Conservation (phyloP, 2,888 invertebrate genomes). For the Petrolisthes manimaculis region DNA sequence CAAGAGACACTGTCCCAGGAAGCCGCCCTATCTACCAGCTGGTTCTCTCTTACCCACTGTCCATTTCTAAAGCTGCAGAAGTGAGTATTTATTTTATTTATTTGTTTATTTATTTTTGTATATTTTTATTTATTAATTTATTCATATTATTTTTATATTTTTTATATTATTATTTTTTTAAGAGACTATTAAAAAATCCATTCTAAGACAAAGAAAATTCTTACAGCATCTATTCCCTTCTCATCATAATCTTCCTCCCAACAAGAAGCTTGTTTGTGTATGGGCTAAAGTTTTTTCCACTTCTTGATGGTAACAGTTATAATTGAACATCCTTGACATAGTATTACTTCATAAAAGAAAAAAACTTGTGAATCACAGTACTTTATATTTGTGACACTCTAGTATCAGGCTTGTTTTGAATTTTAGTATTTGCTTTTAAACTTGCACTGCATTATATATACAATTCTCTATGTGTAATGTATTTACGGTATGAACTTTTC, state of each 20-base stretch:
- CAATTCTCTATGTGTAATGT: constrained; percentile 3
- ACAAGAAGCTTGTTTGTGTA: too few species aligned
- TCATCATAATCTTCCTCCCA: too few species aligned
- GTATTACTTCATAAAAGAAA: too few species aligned
- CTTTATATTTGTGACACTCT: neutral
- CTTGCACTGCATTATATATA: constrained; percentile 9
- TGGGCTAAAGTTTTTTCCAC: too few species aligned
- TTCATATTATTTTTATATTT: constrained; percentile 7
- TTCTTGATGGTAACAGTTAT: too few species aligned
- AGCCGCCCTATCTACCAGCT: constrained; percentile 92
- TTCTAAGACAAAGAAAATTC: too few species aligned
- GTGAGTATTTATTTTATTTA: constrained; percentile 71
- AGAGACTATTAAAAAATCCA: too few species aligned
- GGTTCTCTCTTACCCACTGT: constrained; percentile 87
- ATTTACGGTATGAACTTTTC: neutral
- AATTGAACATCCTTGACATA: too few species aligned
- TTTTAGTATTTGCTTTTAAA: constrained; percentile 23
- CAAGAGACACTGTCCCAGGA: constrained; percentile 86
- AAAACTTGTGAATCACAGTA: neutral
- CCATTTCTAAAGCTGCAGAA: constrained; percentile 85
- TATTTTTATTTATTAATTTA: neutral
- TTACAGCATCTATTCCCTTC: too few species aligned
- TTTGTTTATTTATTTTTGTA: neutral
- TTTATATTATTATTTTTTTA: neutral
- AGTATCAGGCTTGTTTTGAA: neutral